Percentiles rank a stretch among this genome's conserved stretches.
phyloP scores from a whole-genome alignment of 1,140 invertebrate species.

The Oedothorax gibbosus region DNA sequence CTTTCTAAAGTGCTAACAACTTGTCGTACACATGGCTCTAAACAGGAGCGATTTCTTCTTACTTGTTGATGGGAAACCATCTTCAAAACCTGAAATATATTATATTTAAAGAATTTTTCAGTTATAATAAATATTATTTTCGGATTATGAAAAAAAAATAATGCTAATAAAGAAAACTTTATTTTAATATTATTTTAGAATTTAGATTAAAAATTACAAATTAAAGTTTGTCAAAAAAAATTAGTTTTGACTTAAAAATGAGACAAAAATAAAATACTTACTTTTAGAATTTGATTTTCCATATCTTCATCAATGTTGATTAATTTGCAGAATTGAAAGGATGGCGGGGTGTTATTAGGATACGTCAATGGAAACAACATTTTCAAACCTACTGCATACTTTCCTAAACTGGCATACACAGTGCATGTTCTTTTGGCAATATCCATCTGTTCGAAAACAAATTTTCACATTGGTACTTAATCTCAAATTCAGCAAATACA shows the following conservation, averaged over 20 bases:
- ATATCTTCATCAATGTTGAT: conserved; percentile 75
- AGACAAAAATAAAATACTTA: conserved; percentile 57
- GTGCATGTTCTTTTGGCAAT: conserved; percentile 81
- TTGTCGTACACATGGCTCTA: conserved; percentile 83
- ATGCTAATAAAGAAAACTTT: background rate
- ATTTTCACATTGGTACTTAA: no score
- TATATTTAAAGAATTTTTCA: background rate
- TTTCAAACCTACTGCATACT: conserved; percentile 80
- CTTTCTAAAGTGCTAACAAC: conserved; percentile 79
- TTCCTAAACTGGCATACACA: conserved; percentile 80
- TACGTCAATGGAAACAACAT: conserved; percentile 84
- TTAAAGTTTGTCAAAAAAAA: background rate
- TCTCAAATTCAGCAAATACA: no score
- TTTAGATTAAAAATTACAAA: background rate
- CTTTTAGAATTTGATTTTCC: conserved; percentile 76
- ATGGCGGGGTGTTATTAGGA: conserved; percentile 79
- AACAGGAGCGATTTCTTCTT: conserved; percentile 80
- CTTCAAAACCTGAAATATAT: conserved; percentile 72
- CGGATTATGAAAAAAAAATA: background rate
- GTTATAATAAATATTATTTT: background rate
- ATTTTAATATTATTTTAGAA: no score
- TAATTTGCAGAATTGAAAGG: conserved; percentile 77
- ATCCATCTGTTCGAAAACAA: conserved; percentile 66
- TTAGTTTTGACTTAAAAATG: background rate
- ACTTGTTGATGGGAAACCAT: conserved; percentile 81